Evolutionary conservation across 2,888 invertebrate species (phyloP), one percentile per base, ranked within the genome.

Genomic region (Eupithecia pulchellata): DNA sequence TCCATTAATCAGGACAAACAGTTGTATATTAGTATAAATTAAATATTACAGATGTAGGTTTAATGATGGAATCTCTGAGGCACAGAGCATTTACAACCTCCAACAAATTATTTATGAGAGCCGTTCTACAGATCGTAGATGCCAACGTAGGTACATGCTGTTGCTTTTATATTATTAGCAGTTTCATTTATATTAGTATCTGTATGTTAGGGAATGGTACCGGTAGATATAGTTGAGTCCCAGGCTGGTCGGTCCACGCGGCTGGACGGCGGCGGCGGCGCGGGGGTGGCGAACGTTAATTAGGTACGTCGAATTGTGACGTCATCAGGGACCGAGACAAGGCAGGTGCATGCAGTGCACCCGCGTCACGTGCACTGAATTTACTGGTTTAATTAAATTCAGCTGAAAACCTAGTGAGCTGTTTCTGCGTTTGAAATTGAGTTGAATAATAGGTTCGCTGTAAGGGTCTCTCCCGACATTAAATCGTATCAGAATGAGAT

Each of bases 291-390:
- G 78, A 75, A 84, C 86, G 89, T 86, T 91, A 92, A 91, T 91
- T 91, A 89, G 87, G 86, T 89, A 89, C 87, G 86, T 89, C 86
- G 90, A 89, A 90, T 86, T 86, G 88, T 90, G 87, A 90, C 89
- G 89, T 88, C 91, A 83, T 87, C 72, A 64, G 86, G 83, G 88
- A 87, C 84, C 79, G 85, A 78, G 75, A 81, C 80, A 52, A 78
- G 81, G 78, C 83, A 84, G 81, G 84, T 85, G 80, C 82, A 85
- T 87, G 87, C 86, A 86, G 82, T 69, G 64, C 69, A 66, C 58
- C 52, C 58, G 17, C 4, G 17, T 5, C 57, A 6, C 57, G 29
- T 69, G 72, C 63, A 63, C 81, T 69, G 75, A 85, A 86, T 86
- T 85, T 82, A 79, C 20, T 36, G 55, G 32, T 66, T 65, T 57